Conservation (phyloP, 2,888 invertebrate genomes). For the Mantis religiosa region DNA sequence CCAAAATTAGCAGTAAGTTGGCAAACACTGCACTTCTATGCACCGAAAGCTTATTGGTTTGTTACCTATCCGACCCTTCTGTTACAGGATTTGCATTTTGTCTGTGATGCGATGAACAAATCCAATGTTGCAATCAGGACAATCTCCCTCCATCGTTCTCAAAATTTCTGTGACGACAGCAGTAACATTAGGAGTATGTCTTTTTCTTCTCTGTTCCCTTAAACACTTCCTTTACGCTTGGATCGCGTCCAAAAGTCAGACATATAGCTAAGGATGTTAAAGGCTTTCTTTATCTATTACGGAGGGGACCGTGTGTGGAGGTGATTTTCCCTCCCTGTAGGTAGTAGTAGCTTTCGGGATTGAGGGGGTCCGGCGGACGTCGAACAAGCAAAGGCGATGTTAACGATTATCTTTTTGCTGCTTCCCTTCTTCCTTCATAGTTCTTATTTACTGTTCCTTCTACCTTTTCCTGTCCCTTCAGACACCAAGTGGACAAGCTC, state of each 20-base stretch:
- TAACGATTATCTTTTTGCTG: background rate
- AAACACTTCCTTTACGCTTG: constrained; percentile 9
- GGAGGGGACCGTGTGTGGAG: background rate
- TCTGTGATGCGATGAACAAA: background rate
- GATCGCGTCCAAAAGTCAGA: background rate
- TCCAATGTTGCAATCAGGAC: constrained; percentile 7
- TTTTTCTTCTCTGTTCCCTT: background rate
- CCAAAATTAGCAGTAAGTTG: too few relatives aligned
- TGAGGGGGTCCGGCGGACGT: background rate
- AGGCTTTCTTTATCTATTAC: background rate
- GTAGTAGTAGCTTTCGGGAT: background rate
- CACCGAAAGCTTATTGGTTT: too few relatives aligned
- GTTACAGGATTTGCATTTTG: background rate
- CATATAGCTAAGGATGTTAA: background rate
- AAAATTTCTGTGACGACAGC: background rate
- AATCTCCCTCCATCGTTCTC: background rate
- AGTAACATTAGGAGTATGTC: background rate
- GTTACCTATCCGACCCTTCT: too few relatives aligned
- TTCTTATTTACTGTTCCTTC: constrained; percentile 11
- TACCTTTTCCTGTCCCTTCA: background rate
- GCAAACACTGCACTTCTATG: too few relatives aligned
- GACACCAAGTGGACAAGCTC: background rate
- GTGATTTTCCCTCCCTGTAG: background rate
- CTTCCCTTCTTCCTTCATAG: background rate
- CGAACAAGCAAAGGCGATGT: constrained; percentile 2